Evolutionary conservation across 2,888 invertebrate species (phyloP).

Genomic region (Anorthoa munda): DNA sequence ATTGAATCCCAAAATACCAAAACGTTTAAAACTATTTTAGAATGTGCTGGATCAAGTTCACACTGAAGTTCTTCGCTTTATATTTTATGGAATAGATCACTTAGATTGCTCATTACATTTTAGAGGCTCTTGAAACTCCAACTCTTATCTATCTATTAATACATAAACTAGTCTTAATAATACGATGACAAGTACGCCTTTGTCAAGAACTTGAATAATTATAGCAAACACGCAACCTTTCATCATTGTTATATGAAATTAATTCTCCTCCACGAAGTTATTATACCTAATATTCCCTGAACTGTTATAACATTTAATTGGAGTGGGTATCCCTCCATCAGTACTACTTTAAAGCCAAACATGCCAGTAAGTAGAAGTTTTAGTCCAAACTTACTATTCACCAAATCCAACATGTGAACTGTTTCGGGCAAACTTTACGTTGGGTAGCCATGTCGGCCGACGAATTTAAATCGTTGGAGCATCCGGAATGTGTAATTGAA

Average conservation of each 20-base stretch:
- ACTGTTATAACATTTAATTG: neutral
- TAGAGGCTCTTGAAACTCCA: neutral
- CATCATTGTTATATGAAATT: neutral
- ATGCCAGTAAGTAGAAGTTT: neutral
- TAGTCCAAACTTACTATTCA: neutral
- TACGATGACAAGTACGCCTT: neutral
- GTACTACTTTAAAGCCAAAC: neutral
- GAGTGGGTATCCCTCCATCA: neutral
- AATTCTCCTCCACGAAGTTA: too few species aligned
- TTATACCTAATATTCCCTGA: neutral
- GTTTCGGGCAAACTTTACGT: conserved; percentile 55
- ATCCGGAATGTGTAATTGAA: conserved; percentile 76
- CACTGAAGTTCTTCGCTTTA: too few species aligned
- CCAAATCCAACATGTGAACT: conserved; percentile 19
- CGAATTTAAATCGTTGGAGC: conserved; percentile 73
- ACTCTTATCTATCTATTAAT: neutral
- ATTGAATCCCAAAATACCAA: conserved; percentile 13
- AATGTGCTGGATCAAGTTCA: neutral
- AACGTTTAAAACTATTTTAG: conserved; percentile 17
- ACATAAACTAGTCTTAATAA: neutral
- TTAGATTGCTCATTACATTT: neutral
- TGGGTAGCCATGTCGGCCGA: conserved; percentile 57
- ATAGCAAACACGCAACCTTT: neutral
- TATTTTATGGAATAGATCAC: neutral
- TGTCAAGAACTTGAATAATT: neutral